These are phyloP conservation scores for Molossus molossus DNA, from an alignment of 2,797 vertebrate genomes.

Conservation along the genomic window DNA sequence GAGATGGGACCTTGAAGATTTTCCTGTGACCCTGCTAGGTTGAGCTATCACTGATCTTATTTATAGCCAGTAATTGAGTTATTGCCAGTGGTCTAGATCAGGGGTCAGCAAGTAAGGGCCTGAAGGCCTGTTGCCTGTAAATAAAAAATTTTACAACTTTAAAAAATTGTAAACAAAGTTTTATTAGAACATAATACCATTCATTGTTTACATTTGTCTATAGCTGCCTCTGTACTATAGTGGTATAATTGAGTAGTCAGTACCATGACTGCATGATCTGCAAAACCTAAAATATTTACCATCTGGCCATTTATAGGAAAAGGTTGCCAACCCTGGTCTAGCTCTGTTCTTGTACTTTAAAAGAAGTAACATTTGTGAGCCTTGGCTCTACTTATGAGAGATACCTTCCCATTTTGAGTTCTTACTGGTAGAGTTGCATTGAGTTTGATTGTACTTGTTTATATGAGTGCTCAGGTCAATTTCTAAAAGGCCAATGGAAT, in stretches of 20 bases:
- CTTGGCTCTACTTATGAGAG: neutral
- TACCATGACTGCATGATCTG: neutral
- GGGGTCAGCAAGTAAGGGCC: neutral
- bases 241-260: neutral
- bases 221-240: neutral
- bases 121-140: slow-evolving; percentile 9
- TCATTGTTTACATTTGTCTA: neutral
- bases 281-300: slow-evolving; percentile 29
- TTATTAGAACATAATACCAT: neutral
- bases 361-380: neutral
- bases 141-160: neutral
- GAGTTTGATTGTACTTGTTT: slow-evolving; percentile 18
- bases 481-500: neutral
- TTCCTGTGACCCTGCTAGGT: neutral
- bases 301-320: neutral
- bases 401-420: neutral
- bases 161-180: slow-evolving; percentile 34
- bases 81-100: neutral
- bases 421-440: neutral
- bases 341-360: neutral
- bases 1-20: neutral
- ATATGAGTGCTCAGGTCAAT: neutral
- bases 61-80: slow-evolving; percentile 14
- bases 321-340: neutral
- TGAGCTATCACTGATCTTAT: slow-evolving; percentile 31